A percentile compares a stretch with the other conserved stretches of the same genome.
Conservation (phyloP, 2,113 vertebrate genomes). For the Pterophyllum scalare region DNA sequence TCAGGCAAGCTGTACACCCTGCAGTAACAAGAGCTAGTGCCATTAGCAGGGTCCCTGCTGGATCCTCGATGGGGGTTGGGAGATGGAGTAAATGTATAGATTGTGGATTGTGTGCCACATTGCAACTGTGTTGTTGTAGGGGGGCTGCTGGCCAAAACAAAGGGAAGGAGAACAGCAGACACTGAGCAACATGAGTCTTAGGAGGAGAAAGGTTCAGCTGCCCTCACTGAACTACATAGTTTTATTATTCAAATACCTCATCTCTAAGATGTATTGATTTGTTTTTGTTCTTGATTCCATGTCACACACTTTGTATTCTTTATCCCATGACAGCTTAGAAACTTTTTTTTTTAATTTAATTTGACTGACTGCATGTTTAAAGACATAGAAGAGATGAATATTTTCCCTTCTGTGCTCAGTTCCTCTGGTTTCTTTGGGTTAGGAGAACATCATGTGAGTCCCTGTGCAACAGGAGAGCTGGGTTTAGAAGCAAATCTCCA, state of each 20-base stretch:
- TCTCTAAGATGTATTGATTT: slow-evolving; percentile 3
- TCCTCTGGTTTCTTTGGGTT: slow-evolving; percentile 23
- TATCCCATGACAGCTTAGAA: background rate
- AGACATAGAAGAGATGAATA: slow-evolving; percentile 28
- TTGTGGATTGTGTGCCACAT: slow-evolving; percentile 10
- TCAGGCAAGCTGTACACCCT: slow-evolving; percentile 1
- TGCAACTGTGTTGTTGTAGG: background rate
- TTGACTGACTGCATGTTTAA: slow-evolving; percentile 17
- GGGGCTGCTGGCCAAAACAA: background rate
- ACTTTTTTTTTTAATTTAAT: background rate
- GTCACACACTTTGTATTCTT: background rate
- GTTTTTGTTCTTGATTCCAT: background rate
- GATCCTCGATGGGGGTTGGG: slow-evolving; percentile 42
- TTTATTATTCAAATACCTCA: slow-evolving; percentile 13
- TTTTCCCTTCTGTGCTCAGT: background rate
- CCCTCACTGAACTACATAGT: slow-evolving; percentile 11
- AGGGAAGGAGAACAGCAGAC: background rate
- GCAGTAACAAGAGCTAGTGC: slow-evolving; percentile 52
- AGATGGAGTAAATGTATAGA: slow-evolving; percentile 11
- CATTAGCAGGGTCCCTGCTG: slow-evolving; percentile 36
- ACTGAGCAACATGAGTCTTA: slow-evolving; percentile 7
- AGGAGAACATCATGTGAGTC: slow-evolving; percentile 13
- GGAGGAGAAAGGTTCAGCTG: background rate
- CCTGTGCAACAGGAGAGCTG: slow-evolving; percentile 31
- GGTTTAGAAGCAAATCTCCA: slow-evolving; percentile 52